A percentile compares a stretch with the other conserved stretches of the same genome.
phyloP scores from a whole-genome alignment of 2,113 vertebrate genomes.

The Chaetodon auriga region DNA sequence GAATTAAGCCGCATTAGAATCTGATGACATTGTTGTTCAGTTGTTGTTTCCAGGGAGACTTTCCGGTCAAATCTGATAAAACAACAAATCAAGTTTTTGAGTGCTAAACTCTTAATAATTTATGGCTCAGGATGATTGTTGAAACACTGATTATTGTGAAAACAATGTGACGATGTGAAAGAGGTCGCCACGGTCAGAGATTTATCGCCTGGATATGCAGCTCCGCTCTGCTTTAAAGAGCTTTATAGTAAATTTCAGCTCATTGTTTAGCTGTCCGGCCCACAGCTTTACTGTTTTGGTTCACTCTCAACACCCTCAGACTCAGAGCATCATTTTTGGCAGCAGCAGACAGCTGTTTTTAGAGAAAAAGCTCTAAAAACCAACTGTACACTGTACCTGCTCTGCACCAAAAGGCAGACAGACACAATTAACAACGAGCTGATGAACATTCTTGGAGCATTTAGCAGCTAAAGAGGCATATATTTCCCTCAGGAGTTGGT shows the following conservation, averaged over 20 bases:
- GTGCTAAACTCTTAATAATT: not conserved
- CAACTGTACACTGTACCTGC: no score
- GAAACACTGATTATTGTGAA: not conserved
- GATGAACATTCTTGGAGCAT: not conserved
- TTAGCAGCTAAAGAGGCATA: not conserved
- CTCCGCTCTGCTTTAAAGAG: no score
- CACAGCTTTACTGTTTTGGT: no score
- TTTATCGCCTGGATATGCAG: no score
- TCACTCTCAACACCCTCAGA: no score
- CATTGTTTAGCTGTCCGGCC: no score
- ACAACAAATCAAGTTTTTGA: not conserved
- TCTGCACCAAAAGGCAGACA: not conserved
- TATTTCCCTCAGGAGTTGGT: not conserved
- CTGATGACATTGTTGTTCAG: not conserved
- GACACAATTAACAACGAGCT: not conserved
- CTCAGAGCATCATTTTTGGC: no score
- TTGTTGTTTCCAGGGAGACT: not conserved
- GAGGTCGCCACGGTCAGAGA: no score
- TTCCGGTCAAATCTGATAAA: conserved; percentile 10
- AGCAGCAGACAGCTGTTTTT: no score
- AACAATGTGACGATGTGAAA: no score
- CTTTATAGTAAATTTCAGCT: no score
- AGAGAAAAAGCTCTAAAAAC: no score
- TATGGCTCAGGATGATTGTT: not conserved
- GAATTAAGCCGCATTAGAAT: not conserved